A percentile compares a stretch with the other conserved stretches of the same genome.
Evolutionary conservation across 2,888 invertebrate species (phyloP).

Genomic region (Dryocosmus kuriphilus): DNA sequence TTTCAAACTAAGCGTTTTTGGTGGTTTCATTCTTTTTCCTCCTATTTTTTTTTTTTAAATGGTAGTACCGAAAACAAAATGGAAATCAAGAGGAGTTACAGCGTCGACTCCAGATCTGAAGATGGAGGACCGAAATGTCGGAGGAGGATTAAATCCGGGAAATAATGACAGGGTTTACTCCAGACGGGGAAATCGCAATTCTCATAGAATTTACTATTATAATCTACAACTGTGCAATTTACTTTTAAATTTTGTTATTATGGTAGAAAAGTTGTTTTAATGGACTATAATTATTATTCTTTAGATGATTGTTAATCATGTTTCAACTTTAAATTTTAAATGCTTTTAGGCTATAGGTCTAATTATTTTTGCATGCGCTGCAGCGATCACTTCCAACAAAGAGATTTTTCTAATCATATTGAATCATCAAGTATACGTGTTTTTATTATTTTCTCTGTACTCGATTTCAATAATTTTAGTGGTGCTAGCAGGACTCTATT

Average conservation of each 20-base stretch:
- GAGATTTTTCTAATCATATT: background rate
- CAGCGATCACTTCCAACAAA: background rate
- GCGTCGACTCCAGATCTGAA: slow-evolving; percentile 12
- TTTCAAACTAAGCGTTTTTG: background rate
- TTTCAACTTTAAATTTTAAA: background rate
- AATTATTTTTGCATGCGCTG: background rate
- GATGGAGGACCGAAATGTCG: background rate
- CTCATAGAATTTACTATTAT: too few relatives aligned
- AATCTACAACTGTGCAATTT: background rate
- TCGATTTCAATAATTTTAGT: slow-evolving; percentile 3
- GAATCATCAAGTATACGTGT: background rate
- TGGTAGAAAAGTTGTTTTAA: background rate
- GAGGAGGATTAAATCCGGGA: background rate
- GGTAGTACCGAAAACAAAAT: background rate
- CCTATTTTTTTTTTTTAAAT: background rate
- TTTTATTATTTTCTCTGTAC: background rate
- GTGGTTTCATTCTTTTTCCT: background rate
- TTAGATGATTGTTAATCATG: too few relatives aligned
- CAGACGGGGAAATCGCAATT: background rate
- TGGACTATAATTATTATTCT: background rate
- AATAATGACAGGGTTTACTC: background rate
- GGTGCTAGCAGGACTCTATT: background rate
- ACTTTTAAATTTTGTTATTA: slow-evolving; percentile 9
- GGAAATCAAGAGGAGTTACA: background rate
- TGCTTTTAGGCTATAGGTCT: background rate